A percentile compares a stretch with the other conserved stretches of the same genome.
Conservation (phyloP, 2,113 vertebrate genomes). For the Carassius auratus region DNA sequence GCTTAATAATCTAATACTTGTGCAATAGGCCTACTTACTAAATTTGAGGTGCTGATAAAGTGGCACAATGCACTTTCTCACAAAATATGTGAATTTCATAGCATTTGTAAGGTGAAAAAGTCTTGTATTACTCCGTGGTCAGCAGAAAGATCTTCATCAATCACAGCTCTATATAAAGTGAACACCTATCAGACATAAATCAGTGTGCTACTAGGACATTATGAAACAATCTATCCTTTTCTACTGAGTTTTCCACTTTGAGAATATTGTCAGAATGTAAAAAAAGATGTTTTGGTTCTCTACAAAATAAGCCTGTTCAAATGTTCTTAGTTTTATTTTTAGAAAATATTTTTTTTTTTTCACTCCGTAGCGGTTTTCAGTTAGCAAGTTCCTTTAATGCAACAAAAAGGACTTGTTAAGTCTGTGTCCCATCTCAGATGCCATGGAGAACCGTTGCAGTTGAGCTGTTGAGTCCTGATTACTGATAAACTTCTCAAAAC, state of each 20-base stretch:
- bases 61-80: no score
- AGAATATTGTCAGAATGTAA: no score
- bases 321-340: not conserved
- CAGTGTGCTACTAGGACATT: not conserved
- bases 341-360: no score
- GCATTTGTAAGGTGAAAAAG: no score
- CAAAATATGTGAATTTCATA: no score
- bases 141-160: not conserved
- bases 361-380: not conserved
- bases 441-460: not conserved
- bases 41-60: no score
- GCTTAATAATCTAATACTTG: no score
- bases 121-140: no score
- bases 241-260: not conserved
- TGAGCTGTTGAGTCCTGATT: conserved; percentile 11
- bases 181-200: not conserved
- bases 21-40: no score
- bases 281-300: no score
- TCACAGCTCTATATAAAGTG: not conserved
- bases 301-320: conserved; percentile 15
- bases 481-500: not conserved
- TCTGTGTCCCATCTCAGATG: not conserved
- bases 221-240: not conserved
- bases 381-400: not conserved
- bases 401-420: not conserved